These are phyloP conservation scores for Chrysomela aeneicollis DNA, from an alignment of 2,888 invertebrate genomes.

Conservation along the genomic window DNA sequence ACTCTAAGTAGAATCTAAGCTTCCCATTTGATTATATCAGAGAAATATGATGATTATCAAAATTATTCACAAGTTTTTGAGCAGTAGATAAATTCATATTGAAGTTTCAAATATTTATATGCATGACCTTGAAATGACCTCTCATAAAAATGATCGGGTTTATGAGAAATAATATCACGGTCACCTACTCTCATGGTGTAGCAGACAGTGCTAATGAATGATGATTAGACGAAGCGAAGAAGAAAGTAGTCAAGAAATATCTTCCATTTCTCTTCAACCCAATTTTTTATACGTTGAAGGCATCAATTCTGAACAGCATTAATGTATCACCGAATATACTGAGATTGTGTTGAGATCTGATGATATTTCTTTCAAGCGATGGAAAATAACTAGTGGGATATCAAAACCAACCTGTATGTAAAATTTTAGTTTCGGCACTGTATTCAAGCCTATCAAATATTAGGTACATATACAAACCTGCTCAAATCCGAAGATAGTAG, in stretches of 20 bases:
- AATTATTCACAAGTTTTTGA: too few species aligned
- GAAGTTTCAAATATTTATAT: not conserved
- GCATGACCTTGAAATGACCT: not conserved
- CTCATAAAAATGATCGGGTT: constrained; percentile 17
- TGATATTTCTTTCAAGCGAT: not conserved
- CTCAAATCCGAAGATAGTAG: constrained; percentile 86
- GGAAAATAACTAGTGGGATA: not conserved
- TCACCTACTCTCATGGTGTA: constrained; percentile 31
- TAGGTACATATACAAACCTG: constrained; percentile 78
- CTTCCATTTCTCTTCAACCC: constrained; percentile 7
- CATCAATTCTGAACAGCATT: not conserved
- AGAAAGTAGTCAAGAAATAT: constrained; percentile 11
- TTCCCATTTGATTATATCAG: too few species aligned
- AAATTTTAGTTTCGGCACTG: too few species aligned
- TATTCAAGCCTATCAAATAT: too few species aligned
- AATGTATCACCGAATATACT: not conserved
- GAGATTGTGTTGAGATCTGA: not conserved
- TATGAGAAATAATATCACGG: constrained; percentile 31
- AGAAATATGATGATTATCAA: too few species aligned
- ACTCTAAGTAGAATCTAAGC: too few species aligned
- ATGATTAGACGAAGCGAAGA: constrained; percentile 1
- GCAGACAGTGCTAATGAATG: constrained; percentile 11
- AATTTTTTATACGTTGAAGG: constrained; percentile 6
- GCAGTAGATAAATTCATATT: too few species aligned
- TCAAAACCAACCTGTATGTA: too few species aligned